Evolutionary conservation across 2,888 invertebrate species (phyloP), one percentile per base, ranked within the genome.

Genomic region (Oscheius sp.): DNA sequence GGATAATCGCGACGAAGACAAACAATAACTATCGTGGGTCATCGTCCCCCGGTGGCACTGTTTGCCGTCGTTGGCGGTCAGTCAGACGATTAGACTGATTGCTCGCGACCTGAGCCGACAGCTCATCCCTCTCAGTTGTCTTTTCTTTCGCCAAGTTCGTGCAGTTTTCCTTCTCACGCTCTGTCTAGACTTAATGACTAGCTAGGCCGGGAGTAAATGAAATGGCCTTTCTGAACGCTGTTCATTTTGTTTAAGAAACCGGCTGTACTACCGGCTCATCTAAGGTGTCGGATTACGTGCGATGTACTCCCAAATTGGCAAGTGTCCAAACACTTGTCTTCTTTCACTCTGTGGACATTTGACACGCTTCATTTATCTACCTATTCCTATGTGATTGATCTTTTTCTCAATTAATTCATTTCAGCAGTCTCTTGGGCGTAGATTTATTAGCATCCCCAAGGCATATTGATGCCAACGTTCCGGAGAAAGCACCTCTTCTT

Each of bases 1-100:
- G 59, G 59, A 59, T 59, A 44, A 59, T 59, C 59, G 59, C 59
- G 59, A 59, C 59, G 24, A 59, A 12, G 44, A 44, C 59, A 59
- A 59, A 59, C 59, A 59, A 44, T 59, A 59, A 44, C 59, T 41
- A 26, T 38, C 59, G 59, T 41, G 44, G 59, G 59, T 59, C 59
- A 59, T 41, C 59, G 59, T 41, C 59, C 41, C 41, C 44, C 44
- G 22, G 44, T 59, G 44, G 59, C 44, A 44, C 44, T 59, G 59
- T 59, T 59, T 59, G 59, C 59, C 41, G 28, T 59, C 59, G 59
- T 59, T 59, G 59, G 59, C 59, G 59, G 59, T 59, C 59, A 59
- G 59, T 59, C n/a, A 59, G 59, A 41, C 59, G 59, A 59, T 59
- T 59, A 59, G 59, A 59, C 24, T 59, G 59, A 59, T 59, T 59